These are phyloP conservation scores for Pseudonaja textilis DNA, from an alignment of 2,113 vertebrate species.

Conservation along the genomic window DNA sequence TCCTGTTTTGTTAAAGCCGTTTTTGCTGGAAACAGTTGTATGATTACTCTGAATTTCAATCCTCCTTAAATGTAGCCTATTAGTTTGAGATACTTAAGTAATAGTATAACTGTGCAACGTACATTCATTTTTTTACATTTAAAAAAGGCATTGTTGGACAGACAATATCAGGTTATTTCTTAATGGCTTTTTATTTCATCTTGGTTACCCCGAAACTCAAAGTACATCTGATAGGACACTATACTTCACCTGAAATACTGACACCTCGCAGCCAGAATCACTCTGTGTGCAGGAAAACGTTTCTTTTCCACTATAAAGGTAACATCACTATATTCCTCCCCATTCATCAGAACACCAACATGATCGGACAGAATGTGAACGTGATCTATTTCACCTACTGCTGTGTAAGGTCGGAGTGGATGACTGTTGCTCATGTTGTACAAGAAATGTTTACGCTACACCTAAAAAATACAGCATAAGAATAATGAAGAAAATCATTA, in stretches of 20 bases:
- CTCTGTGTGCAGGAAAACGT: conserved; percentile 90
- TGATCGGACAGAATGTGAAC: conserved; percentile 97
- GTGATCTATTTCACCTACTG: conserved; percentile 95
- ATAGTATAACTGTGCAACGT: conserved; percentile 50
- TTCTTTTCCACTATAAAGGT: conserved; percentile 97
- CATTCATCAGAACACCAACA: conserved; percentile 90
- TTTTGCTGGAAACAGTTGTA: background rate
- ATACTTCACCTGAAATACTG: conserved; percentile 92
- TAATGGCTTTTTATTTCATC: conserved; percentile 34
- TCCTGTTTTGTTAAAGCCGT: background rate
- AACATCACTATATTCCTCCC: conserved; percentile 95
- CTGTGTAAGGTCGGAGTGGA: conserved; percentile 85
- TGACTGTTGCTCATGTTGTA: conserved; percentile 96
- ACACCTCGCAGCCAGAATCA: conserved; percentile 94
- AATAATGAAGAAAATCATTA: background rate
- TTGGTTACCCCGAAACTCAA: conserved; percentile 51
- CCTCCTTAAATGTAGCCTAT: conserved; percentile 33
- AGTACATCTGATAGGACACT: conserved; percentile 30
- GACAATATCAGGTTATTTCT: conserved; percentile 53
- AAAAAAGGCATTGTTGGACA: conserved; percentile 46
- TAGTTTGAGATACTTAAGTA: conserved; percentile 48
- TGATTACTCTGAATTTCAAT: conserved; percentile 38
- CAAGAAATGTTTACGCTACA: conserved; percentile 54
- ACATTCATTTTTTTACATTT: conserved; percentile 44
- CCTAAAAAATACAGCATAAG: conserved; percentile 28